A percentile compares a stretch with the other conserved stretches of the same genome.
Conservation (phyloP, 2,113 vertebrate species). For the Neogale vison region DNA sequence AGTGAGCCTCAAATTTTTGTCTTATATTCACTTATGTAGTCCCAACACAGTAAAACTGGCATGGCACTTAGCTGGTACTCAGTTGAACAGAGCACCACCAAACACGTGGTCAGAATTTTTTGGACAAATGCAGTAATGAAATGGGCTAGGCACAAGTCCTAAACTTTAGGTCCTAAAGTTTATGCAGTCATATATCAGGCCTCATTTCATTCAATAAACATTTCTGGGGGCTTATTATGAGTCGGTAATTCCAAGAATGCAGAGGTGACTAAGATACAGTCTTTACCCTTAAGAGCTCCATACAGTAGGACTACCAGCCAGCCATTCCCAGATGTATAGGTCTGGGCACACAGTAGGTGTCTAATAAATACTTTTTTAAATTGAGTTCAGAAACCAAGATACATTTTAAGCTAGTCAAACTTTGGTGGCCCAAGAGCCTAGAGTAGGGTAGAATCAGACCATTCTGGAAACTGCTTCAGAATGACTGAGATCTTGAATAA, state of each 20-base stretch:
- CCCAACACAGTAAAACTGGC: background rate
- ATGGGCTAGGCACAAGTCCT: background rate
- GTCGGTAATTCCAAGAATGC: background rate
- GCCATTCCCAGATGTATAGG: background rate
- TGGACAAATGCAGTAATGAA: background rate
- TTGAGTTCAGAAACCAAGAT: constrained; percentile 16
- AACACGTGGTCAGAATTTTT: background rate
- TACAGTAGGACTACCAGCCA: background rate
- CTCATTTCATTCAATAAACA: background rate
- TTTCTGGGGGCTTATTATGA: background rate
- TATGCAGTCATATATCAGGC: background rate
- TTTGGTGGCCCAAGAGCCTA: background rate
- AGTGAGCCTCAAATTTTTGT: background rate
- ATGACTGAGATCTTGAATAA: background rate
- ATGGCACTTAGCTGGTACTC: background rate
- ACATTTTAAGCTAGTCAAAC: background rate
- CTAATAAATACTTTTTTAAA: background rate
- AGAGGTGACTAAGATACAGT: background rate
- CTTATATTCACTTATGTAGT: background rate
- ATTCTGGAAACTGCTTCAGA: background rate
- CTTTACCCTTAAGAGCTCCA: background rate
- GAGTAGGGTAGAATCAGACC: background rate
- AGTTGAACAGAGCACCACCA: background rate
- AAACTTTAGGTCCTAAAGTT: background rate
- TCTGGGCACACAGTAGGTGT: background rate